Evolutionary conservation across 37 sponge, comb jelly and placozoan species (phyloP), one percentile per base, ranked within the genome.

Genomic region (Haliclona indistincta): DNA sequence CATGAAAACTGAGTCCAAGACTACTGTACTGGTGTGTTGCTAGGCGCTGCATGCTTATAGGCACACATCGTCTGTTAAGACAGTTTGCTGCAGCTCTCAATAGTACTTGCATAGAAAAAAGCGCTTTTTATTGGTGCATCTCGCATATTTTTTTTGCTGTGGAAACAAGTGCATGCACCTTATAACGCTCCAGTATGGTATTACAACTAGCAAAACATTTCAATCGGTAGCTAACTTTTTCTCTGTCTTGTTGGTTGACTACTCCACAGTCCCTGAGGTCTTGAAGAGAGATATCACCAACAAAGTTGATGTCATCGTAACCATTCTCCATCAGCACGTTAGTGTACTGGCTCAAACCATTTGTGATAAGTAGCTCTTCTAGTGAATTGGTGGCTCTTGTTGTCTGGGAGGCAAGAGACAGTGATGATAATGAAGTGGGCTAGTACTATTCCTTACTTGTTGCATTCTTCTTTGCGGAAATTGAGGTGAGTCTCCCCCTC

Each of bases 191-290:
- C n/a, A n/a, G n/a, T n/a, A n/a, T n/a, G n/a, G n/a, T n/a, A n/a
- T n/a, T n/a, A n/a, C n/a, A n/a, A n/a, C n/a, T n/a, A n/a, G n/a
- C n/a, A n/a, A n/a, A n/a, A n/a, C n/a, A n/a, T n/a, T n/a, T n/a
- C n/a, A n/a, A n/a, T n/a, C n/a, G n/a, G n/a, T n/a, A n/a, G 40
- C 73, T 63, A 35, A 84, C 91, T 75, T 75, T 71, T 40, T 62
- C 73, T 56, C 86, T 77, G 30, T 91, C 86, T 8, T 56, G 1
- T 4, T 34, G 10, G 0, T 56, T 37, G 4, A 5, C 25, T 23
- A 91, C 60, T 13, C 87, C 87, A 41, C 81, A 67, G 34, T 85
- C 86, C 28, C 26, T 2, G 42, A 91, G 51, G 33, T 91, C 91
- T 2, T 56, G 65, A 2, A 78, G 75, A 7, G 78, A 29, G 2